Evolutionary conservation across 2,113 vertebrate species (phyloP).

Genomic region (Brachypteracias leptosomus): DNA sequence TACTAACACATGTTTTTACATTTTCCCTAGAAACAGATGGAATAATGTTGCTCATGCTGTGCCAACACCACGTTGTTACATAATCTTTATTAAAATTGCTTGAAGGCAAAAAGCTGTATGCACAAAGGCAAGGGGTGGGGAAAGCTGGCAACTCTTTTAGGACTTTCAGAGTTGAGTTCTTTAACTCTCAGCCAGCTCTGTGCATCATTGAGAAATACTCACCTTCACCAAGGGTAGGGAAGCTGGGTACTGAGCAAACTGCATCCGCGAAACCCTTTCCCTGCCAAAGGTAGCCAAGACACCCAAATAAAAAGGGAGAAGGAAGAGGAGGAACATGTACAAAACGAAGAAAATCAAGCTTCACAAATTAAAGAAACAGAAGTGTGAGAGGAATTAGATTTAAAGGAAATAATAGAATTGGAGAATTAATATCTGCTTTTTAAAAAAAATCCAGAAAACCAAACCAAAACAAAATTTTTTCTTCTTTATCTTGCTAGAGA

Average conservation of each 20-base stretch:
- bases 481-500: background rate
- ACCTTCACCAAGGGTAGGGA: background rate
- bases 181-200: background rate
- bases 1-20: conserved; percentile 24
- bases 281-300: background rate
- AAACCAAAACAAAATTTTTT: background rate
- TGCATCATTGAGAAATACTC: background rate
- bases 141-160: background rate
- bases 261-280: rapidly evolving
- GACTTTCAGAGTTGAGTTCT: background rate
- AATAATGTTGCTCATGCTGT: conserved; percentile 49
- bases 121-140: conserved; percentile 13
- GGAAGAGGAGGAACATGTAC: background rate
- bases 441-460: background rate
- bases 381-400: background rate
- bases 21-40: conserved; percentile 59
- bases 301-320: background rate
- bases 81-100: conserved; percentile 35
- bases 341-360: background rate
- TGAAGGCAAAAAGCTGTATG: background rate
- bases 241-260: background rate
- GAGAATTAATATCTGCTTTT: background rate
- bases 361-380: background rate
- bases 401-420: background rate
- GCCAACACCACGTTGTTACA: conserved; percentile 37